Conservation (phyloP, 2,797 vertebrate species). For the Triplophysa bombifrons region DNA sequence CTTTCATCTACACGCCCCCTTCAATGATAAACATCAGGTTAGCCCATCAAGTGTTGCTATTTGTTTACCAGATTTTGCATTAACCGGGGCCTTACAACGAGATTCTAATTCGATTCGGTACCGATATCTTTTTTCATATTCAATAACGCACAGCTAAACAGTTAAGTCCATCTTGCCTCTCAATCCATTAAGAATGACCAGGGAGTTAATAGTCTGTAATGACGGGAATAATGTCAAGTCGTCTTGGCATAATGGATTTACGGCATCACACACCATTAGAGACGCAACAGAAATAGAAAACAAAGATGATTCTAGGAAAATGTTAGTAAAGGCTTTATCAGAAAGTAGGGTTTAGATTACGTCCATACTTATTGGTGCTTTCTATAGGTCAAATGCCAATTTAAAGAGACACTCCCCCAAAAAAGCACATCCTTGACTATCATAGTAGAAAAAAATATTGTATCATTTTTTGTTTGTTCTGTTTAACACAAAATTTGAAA, state of each 20-base stretch:
- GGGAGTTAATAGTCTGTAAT: constrained; percentile 52
- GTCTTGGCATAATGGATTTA: constrained; percentile 41
- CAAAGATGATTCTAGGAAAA: not conserved
- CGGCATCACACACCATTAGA: constrained; percentile 39
- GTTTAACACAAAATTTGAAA: too few relatives aligned
- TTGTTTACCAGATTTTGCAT: constrained; percentile 32
- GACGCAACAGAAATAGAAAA: constrained; percentile 3
- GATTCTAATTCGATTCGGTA: constrained; percentile 41
- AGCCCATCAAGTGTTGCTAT: constrained; percentile 6
- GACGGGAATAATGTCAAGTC: constrained; percentile 42
- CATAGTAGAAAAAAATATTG: too few relatives aligned
- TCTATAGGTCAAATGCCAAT: too few relatives aligned
- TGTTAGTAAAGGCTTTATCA: not conserved
- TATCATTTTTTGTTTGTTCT: too few relatives aligned
- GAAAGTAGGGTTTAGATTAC: not conserved
- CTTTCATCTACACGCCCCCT: not conserved
- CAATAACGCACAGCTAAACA: constrained; percentile 40
- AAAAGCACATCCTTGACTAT: too few relatives aligned
- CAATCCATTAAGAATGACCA: constrained; percentile 50
- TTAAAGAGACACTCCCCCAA: too few relatives aligned
- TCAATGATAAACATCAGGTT: constrained; percentile 6
- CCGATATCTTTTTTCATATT: constrained; percentile 42
- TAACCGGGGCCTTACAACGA: constrained; percentile 35
- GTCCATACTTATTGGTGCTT: not conserved
- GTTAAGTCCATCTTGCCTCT: constrained; percentile 45